Conservation (phyloP, 2,888 invertebrate species). For the Meteorus cinctellus region DNA sequence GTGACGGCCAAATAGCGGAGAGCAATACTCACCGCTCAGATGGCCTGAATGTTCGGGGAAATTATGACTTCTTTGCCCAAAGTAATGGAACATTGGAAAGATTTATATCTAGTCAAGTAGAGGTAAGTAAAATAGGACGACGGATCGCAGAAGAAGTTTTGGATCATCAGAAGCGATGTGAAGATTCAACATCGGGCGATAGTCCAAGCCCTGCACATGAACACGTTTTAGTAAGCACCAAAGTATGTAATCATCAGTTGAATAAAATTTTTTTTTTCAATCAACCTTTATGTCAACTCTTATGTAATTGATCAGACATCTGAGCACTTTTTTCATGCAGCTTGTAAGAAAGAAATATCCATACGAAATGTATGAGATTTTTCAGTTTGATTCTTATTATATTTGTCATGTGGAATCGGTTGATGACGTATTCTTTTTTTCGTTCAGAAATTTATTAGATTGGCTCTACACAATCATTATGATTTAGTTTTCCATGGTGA, state of each 20-base stretch:
- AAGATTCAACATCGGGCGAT: slow-evolving; percentile 75
- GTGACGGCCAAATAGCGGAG: slow-evolving; percentile 74
- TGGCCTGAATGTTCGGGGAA: slow-evolving; percentile 72
- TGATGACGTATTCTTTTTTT: too few relatives aligned
- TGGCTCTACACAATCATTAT: too few relatives aligned
- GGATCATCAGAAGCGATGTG: slow-evolving; percentile 77
- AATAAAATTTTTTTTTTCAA: background rate
- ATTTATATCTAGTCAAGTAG: slow-evolving; percentile 84
- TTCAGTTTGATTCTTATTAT: too few relatives aligned
- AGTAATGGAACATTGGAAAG: slow-evolving; percentile 80
- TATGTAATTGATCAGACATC: too few relatives aligned
- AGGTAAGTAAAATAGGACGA: slow-evolving; percentile 89
- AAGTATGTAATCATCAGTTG: slow-evolving; percentile 60
- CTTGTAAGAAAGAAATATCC: too few relatives aligned
- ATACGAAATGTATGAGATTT: too few relatives aligned
- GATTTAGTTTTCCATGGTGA: too few relatives aligned
- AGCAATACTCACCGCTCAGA: slow-evolving; percentile 74
- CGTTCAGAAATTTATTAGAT: too few relatives aligned
- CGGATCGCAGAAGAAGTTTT: slow-evolving; percentile 88
- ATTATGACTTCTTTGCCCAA: slow-evolving; percentile 77
- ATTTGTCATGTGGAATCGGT: too few relatives aligned
- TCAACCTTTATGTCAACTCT: background rate
- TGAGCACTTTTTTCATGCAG: too few relatives aligned
- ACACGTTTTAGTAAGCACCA: slow-evolving; percentile 67
- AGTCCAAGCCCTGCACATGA: slow-evolving; percentile 72